Percentiles rank a stretch among this genome's conserved stretches.
Conservation (phyloP, 2,888 invertebrate genomes). For the Ommatoiulus sabulosus region DNA sequence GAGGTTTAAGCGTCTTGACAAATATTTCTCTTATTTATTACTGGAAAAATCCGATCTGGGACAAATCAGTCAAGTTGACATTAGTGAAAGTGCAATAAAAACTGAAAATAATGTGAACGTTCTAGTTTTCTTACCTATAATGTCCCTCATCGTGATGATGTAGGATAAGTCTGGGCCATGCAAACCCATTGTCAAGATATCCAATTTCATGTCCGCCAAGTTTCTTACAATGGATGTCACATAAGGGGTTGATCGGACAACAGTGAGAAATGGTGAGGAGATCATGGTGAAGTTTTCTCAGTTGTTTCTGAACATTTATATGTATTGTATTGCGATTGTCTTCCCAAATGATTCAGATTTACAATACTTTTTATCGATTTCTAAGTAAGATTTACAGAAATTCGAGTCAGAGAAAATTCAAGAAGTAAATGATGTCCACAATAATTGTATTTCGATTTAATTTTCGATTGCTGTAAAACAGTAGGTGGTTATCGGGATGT, state of each 20-base stretch:
- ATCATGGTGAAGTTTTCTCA: too few relatives aligned
- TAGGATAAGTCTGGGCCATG: not conserved
- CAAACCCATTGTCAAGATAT: not conserved
- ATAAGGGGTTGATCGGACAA: too few relatives aligned
- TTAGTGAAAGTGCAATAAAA: not conserved
- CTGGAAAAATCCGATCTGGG: not conserved
- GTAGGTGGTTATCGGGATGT: too few relatives aligned
- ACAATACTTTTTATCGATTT: too few relatives aligned
- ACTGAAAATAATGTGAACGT: not conserved
- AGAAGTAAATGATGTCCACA: not conserved
- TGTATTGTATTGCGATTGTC: not conserved
- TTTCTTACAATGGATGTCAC: too few relatives aligned
- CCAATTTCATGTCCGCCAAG: not conserved
- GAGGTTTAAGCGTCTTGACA: not conserved
- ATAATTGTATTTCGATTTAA: not conserved
- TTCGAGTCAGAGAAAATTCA: not conserved
- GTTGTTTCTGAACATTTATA: not conserved
- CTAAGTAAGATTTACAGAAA: not conserved
- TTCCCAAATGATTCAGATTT: not conserved
- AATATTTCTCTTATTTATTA: not conserved
- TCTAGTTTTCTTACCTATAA: not conserved
- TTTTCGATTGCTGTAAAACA: not conserved
- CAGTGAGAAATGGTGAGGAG: too few relatives aligned
- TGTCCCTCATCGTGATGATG: not conserved
- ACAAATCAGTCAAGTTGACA: slow-evolving; percentile 19